Evolutionary conservation across 2,888 invertebrate genomes (phyloP), one percentile per base, ranked within the genome.

Genomic region (Andrena chrysosceles): DNA sequence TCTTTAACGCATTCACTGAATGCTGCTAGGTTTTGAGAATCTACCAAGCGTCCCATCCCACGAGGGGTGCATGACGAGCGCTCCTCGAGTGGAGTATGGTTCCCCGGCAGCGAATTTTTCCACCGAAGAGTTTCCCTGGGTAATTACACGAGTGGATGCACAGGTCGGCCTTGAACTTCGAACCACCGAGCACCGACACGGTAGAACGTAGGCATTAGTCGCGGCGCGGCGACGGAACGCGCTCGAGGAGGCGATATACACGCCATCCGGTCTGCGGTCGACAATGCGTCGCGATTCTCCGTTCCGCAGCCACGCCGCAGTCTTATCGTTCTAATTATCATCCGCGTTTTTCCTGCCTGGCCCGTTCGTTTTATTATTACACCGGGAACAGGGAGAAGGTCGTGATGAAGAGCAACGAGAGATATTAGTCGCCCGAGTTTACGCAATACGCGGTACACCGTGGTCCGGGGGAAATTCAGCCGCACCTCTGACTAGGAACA

Each of bases 141-240:
- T 60, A 68, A 83, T 87, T 81, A 76, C 70, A 54, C 72, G 78
- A 75, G 29, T 73, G 60, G 62, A 23, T 73, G 70, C 64, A 71
- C 71, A 70, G 56, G 42, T 71, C 78, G 86, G 77, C 87, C 87
- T 87, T 87, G 87, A 87, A 87, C 87, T 87, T 87, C 67, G 68
- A 71, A 82, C 73, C 59, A 60, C 7, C 69, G 72, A 35, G 42
- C 23, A 42, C 54, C 69, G 76, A 52, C 56, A 49, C 31, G 42
- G 31, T 13, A 3, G 29, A 42, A 64, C 67, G 54, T 66, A 75
- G 6, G 59, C 60, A 60, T 62, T 16, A 48, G 73, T 10, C 23
- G 63, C 35, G 69, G 29, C n/a, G 63, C 33, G 69, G 42, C 63
- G 72, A 13, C 35, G 20, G 49, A 42, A 56, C 56, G 26, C 23